Evolutionary conservation across 2,888 invertebrate genomes (phyloP).

Genomic region (Phymatocera aterrima): DNA sequence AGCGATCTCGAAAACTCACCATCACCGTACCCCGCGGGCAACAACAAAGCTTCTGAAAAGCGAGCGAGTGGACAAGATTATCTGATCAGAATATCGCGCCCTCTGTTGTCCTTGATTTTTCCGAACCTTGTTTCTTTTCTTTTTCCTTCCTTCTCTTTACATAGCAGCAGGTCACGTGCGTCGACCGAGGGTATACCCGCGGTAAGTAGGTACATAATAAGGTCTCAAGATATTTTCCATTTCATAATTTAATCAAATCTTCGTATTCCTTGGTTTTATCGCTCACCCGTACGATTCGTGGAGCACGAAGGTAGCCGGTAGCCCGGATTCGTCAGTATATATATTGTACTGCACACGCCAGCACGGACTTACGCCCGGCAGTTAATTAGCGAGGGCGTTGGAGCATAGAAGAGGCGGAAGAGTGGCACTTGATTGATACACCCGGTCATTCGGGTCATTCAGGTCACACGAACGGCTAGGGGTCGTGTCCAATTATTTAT

Average conservation of each 20-base stretch:
- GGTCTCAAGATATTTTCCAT: too few species aligned
- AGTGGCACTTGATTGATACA: slow-evolving; percentile 42
- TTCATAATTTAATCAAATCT: not conserved
- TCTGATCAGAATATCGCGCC: slow-evolving; percentile 34
- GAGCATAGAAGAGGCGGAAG: slow-evolving; percentile 44
- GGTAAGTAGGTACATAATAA: too few species aligned
- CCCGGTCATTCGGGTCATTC: slow-evolving; percentile 43
- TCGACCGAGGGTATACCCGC: too few species aligned
- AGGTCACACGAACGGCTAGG: slow-evolving; percentile 30
- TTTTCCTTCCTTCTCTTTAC: not conserved
- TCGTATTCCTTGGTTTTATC: not conserved
- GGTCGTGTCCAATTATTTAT: slow-evolving; percentile 41
- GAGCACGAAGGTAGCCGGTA: not conserved
- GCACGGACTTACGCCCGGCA: slow-evolving; percentile 37
- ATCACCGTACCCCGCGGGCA: slow-evolving; percentile 28
- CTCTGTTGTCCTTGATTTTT: not conserved
- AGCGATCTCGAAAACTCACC: slow-evolving; percentile 49
- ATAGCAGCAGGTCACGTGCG: too few species aligned
- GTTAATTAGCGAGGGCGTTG: slow-evolving; percentile 38
- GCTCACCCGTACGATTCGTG: not conserved
- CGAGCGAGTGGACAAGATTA: slow-evolving; percentile 36
- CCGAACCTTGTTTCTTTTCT: not conserved
- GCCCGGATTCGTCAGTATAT: not conserved
- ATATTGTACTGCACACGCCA: not conserved
- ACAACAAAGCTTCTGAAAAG: slow-evolving; percentile 42